Percentiles rank a stretch among this genome's conserved stretches.
Conservation (phyloP, 2,113 vertebrate species). For the Thomomys bottae region DNA sequence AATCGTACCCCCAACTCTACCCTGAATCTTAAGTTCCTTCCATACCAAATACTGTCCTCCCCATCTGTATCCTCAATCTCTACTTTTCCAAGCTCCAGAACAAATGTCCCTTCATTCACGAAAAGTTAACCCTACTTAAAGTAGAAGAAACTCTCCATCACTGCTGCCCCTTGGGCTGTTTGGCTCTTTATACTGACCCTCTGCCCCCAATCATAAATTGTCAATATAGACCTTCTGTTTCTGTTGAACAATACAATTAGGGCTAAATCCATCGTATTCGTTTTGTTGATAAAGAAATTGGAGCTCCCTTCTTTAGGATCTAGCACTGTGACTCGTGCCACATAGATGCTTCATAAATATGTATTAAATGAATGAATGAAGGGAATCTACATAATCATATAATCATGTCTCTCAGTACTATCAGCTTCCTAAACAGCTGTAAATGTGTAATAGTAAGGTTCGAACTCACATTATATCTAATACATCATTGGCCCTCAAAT, state of each 20-base stretch:
- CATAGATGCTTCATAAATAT: not conserved
- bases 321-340: not conserved
- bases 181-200: not conserved
- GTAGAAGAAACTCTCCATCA: not conserved
- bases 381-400: not conserved
- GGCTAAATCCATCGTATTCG: not conserved
- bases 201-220: not conserved
- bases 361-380: not conserved
- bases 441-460: not conserved
- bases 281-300: not conserved
- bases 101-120: not conserved
- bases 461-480: not conserved
- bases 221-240: not conserved
- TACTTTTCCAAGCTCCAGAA: not conserved
- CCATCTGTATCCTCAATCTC: not conserved
- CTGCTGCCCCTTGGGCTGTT: not conserved
- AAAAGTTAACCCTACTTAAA: not conserved
- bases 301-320: not conserved
- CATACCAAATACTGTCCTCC: not conserved
- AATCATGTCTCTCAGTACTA: not conserved
- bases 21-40: not conserved
- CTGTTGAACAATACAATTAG: not conserved
- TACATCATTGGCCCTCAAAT: not conserved
- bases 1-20: not conserved
- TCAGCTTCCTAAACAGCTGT: not conserved